Percentiles rank a stretch among this genome's conserved stretches.
Evolutionary conservation across 2,113 vertebrate genomes (phyloP).

Genomic region (Chaetodon trifascialis): DNA sequence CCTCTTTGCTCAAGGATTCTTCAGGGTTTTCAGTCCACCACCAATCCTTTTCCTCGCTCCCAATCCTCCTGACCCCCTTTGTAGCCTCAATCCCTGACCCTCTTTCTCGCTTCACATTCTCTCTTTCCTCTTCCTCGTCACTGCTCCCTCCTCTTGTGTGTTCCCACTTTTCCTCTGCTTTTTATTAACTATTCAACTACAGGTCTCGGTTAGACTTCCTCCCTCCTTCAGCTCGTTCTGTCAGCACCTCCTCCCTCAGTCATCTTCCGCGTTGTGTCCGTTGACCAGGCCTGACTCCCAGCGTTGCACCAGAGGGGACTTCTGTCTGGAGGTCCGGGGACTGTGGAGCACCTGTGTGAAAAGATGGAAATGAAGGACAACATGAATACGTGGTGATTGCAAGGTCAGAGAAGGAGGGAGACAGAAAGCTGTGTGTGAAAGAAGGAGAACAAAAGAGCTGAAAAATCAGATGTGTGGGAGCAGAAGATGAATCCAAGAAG

Average conservation of each 20-base stretch:
- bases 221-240: background rate
- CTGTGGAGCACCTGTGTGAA: slow-evolving; percentile 44
- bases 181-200: background rate
- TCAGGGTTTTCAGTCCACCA: slow-evolving; percentile 43
- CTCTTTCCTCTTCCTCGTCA: slow-evolving; percentile 20
- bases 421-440: background rate
- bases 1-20: slow-evolving; percentile 26
- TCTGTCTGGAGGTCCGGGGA: slow-evolving; percentile 70
- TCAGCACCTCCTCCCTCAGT: slow-evolving; percentile 63
- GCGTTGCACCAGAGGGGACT: slow-evolving; percentile 76
- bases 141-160: background rate
- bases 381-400: background rate
- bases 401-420: background rate
- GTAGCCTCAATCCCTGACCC: slow-evolving; percentile 45
- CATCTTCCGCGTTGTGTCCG: slow-evolving; percentile 55
- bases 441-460: slow-evolving; percentile 17
- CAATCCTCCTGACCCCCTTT: slow-evolving; percentile 56
- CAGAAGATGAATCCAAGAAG: background rate
- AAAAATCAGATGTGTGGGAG: slow-evolving; percentile 28
- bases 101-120: slow-evolving; percentile 34
- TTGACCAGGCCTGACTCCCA: slow-evolving; percentile 83
- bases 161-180: background rate
- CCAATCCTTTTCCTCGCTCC: slow-evolving; percentile 42
- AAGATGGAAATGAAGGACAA: slow-evolving; percentile 9
- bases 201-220: slow-evolving; percentile 14